Base-by-base conservation (phyloP, 2,888 invertebrate genomes). In the Tachystola acroxantha region DNA sequence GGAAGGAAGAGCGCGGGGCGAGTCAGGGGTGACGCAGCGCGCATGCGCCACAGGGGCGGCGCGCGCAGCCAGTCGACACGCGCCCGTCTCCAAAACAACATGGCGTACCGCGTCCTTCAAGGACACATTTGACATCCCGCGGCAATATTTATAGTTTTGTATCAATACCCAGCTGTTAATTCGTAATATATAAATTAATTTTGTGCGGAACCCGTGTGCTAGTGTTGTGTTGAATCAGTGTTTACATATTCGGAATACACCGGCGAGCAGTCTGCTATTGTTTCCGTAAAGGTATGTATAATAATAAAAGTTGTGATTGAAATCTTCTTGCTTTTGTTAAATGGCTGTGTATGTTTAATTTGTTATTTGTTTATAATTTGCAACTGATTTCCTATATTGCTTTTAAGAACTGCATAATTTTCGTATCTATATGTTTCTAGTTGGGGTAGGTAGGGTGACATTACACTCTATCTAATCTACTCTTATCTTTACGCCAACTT, bases 61-160 rank as follows among this genome's bases (percentile, higher is more conserved):
- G 10, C 10, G 26, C 22, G 64, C 71, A 81, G 84, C 81, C 84
- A 85, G 85, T 85, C 79, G 79, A 71, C 79, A 78, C 79, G 81
- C 84, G 85, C 75, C 69, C 71, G 77, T 74, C 73, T 72, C 65
- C 65, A 64, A 72, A 68, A 57, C 70, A 76, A 77, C 74, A 81
- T 79, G 84, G 81, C 78, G 82, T 55, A 53, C 40, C 54, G 67
- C 68, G 71, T 73, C 64, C 71, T 61, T 64, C 77, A 80, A 81
- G 82, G 82, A 80, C 79, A 68, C 58, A 35, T 62, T 57, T 79
- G 75, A 80, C 78, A 80, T 57, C 60, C 68, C 65, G 64, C 76
- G 67, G 58, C 56, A 68, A 57, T 36, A 32, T 49, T 24, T n/a
- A 16, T n/a, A n/a, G n/a, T n/a, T n/a, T n/a, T 20, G 6, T 20